Percentiles rank a stretch among this genome's conserved stretches.
These are phyloP conservation scores for Dipus sagitta DNA, from an alignment of 2,797 vertebrate genomes.

Conservation along the genomic window DNA sequence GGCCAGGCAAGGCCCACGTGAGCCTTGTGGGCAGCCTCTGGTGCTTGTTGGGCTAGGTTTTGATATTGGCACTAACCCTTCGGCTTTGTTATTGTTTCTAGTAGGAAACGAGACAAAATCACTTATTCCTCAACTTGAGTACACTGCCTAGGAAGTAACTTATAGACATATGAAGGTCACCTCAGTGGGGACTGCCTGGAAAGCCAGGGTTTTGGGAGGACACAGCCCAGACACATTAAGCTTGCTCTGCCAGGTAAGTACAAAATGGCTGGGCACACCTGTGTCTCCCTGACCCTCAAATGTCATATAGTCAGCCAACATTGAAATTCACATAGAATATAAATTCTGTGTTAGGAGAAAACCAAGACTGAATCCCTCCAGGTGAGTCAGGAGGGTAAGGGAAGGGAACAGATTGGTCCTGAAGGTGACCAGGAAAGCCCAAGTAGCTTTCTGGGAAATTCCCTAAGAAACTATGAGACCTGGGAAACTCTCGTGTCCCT, in stretches of 20 bases:
- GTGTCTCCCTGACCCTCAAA: not conserved
- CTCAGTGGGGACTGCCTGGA: not conserved
- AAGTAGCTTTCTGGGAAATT: not conserved
- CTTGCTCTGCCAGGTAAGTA: not conserved
- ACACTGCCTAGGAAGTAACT: not conserved
- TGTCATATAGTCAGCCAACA: too few relatives aligned
- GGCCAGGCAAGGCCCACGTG: fast-evolving
- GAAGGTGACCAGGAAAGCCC: not conserved
- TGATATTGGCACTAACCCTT: fast-evolving
- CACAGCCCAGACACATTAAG: not conserved
- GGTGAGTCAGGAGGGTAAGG: not conserved
- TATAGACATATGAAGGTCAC: not conserved
- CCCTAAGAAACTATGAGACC: not conserved
- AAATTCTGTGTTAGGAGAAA: not conserved
- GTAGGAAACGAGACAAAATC: constrained; percentile 66
- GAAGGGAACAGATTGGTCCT: not conserved
- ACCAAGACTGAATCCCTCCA: not conserved
- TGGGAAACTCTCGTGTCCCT: not conserved
- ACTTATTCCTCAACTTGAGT: not conserved
- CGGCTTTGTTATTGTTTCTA: constrained; percentile 1
- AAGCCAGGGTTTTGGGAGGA: not conserved
- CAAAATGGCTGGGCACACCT: not conserved
- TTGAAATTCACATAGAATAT: not conserved
- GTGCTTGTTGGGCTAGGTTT: not conserved
- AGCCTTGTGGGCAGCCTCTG: not conserved